Base-by-base conservation (phyloP, 92 coral and sea anemone species). In the Ricordea florida region DNA sequence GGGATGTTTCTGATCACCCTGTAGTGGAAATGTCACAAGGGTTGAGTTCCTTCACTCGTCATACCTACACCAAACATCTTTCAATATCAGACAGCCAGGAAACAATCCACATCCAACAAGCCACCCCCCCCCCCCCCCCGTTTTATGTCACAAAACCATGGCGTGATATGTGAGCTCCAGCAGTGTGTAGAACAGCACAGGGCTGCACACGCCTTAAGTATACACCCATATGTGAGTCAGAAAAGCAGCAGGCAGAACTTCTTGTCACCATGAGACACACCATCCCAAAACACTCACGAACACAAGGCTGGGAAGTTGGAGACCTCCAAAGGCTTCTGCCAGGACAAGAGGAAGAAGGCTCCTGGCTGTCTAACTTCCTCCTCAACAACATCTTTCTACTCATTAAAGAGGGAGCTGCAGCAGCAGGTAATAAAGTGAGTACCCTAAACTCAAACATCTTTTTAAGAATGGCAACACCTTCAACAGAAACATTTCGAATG, bases 361-460 rank as follows among this genome's bases (percentile, higher is more conserved):
- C 76, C 5, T 80, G 86, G 86, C 76, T 70, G 53, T 57, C 67
- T 25, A 81, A 81, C 56, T 72, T 81, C 35, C 62, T 81, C 15
- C 67, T 82, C 13, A 74, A 82, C 62, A 64, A 82, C 38, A 52
- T 74, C 20, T 64, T 82, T 60, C 25, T 67, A 55, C 74, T 35
- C 49, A 41, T 38, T 9, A 83, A 83, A 43, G 61, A 66, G 69
- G 38, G 64, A 46, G 74, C 64, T 50, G 57, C 30, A 33, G 30
- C 42, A 32, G 32, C 30, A 13, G 81, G 87, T 6, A 73, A 62
- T 21, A 74, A 56, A 31, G 88, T 82, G 33, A 37, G 74, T 14
- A 74, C 88, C 59, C 72, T 83, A 3, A 74, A 83, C 69, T 71
- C 75, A 5, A 82, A 73, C 51, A 64, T 82, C 52, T 82, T 82